Base-by-base conservation (phyloP, 2,113 vertebrate species). In the Tylochromis polylepis region DNA sequence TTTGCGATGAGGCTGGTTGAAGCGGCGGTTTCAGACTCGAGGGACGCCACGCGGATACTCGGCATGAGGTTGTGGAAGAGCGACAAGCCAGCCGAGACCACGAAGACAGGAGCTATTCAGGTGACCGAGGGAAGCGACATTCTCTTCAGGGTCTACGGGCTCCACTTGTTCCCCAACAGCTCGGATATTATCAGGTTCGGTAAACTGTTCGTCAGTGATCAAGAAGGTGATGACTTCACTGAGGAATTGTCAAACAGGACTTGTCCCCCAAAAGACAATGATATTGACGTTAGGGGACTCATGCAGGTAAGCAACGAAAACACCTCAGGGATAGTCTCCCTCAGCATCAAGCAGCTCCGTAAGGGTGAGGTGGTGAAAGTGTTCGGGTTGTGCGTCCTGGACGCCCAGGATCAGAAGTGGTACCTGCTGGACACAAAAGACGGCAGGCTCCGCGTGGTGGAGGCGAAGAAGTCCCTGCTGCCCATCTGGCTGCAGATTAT, bases 401-500 rank as follows among this genome's bases (percentile, higher is more conserved):
- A 95, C 4, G 79, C 72, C 0, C 85, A 36, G 22, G 93, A 93
- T 0, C 93, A 93, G 12, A 95, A 90, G 15, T 99, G 98, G 98
- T 22, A 91, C 83, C 92, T 94, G 24, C 95, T 97, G 57, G 94
- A 91, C 0, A 97, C 96, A 0, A 34, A 83, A 1, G 98, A 99
- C 88, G 96, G 97, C 0, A 91, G 90, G 1, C 85, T 99, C 43
- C 75, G 94, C 58, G 97, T 99, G 94, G 27, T 97, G 93, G 98
- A 99, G 94, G 97, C 97, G 92, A 95, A 95, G 77, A 95, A 94
- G 83, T 95, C 90, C 0, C 22, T 99, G 75, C 75, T 99, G 87
- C 99, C 99, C 0, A 38, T 97, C 1, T 99, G 98, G 98, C 10
- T 99, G 67, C 97, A 99, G 96, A 90, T 96, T 27, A 95, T 97